Percentiles rank a stretch among this genome's conserved stretches.
These are phyloP conservation scores for Clarias macrocephalus DNA, from an alignment of 2,113 vertebrate species.

Conservation along the genomic window DNA sequence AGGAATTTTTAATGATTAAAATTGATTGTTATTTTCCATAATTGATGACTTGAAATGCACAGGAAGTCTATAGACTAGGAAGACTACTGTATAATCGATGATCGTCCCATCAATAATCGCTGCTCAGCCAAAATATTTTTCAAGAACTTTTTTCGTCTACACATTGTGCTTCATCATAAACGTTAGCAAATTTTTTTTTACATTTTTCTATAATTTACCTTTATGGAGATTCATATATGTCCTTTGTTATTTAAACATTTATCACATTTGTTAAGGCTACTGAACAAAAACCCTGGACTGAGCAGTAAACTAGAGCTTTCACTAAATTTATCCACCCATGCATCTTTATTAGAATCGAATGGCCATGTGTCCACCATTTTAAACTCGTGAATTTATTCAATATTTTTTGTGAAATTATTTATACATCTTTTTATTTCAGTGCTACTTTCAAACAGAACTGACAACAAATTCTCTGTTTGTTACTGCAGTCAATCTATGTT, in stretches of 20 bases:
- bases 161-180: not conserved
- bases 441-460: not conserved
- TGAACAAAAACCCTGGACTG: not conserved
- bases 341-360: not conserved
- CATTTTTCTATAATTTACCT: not conserved
- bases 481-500: conserved; percentile 12
- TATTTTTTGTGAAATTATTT: not conserved
- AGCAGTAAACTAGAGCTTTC: not conserved
- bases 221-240: not conserved
- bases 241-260: not conserved
- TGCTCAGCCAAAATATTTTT: not conserved
- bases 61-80: no score
- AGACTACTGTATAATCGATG: no score
- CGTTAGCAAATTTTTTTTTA: no score
- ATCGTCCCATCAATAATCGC: no score
- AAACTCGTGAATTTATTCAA: not conserved
- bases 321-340: not conserved
- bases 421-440: not conserved
- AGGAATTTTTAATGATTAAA: no score
- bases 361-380: not conserved
- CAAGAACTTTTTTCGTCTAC: not conserved
- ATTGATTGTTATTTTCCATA: no score
- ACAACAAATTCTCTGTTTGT: not conserved
- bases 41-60: no score
- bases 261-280: not conserved